Evolutionary conservation across 2,797 vertebrate species (phyloP).

Genomic region (Craterocephalus amniculus): DNA sequence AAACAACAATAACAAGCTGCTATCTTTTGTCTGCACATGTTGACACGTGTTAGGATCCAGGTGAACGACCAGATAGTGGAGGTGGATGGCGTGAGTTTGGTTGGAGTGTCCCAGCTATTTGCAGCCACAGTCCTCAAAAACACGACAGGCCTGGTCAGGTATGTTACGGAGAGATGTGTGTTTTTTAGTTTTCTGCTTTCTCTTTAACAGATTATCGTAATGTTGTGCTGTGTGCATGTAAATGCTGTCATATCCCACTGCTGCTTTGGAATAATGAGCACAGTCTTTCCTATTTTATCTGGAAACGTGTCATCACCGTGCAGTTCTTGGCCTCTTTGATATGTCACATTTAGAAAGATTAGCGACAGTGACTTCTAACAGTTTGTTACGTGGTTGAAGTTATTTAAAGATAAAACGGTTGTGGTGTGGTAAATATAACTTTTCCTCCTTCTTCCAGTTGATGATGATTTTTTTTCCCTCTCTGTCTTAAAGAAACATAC

Average conservation of each 20-base stretch:
- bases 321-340: neutral
- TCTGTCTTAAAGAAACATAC: neutral
- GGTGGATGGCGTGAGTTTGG: slow-evolving; percentile 90
- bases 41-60: slow-evolving; percentile 81
- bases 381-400: slow-evolving; percentile 5
- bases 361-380: slow-evolving; percentile 16
- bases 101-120: slow-evolving; percentile 93
- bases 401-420: slow-evolving; percentile 47
- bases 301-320: neutral
- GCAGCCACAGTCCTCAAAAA: slow-evolving; percentile 93
- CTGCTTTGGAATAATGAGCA: neutral
- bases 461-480: neutral
- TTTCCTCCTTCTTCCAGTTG: neutral
- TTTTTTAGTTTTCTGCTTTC: neutral
- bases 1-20: neutral
- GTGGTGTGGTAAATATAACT: slow-evolving; percentile 17
- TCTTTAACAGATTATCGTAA: neutral
- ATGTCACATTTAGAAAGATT: slow-evolving; percentile 6
- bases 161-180: slow-evolving; percentile 30
- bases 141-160: slow-evolving; percentile 91
- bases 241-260: neutral
- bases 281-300: neutral
- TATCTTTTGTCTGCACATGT: neutral
- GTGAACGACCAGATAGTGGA: slow-evolving; percentile 96
- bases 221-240: neutral